Base-by-base conservation (phyloP, 2,888 invertebrate species). In the Brachyptera risi region DNA sequence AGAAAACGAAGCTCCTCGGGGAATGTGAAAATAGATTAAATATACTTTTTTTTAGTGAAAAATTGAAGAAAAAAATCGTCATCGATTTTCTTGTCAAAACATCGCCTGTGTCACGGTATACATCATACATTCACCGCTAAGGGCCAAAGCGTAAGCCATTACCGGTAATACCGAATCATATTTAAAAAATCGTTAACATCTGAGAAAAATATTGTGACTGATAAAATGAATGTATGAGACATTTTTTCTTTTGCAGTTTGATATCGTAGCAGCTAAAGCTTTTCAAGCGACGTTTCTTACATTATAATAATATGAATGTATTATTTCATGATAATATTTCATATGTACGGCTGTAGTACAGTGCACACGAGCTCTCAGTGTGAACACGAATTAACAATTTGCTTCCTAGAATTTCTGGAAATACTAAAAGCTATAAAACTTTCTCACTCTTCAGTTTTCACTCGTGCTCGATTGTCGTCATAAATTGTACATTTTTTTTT, bases 21-120 rank as follows among this genome's bases (percentile, higher is more conserved):
- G 54, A 21, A 21, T 21, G n/a, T 21, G 24, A 47, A 47, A 24
- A 50, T 26, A 50, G 27, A 50, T 26, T 26, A 47, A 47, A 47
- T n/a, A 47, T 24, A 47, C 21, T 4, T 24, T 47, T 47, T 47
- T 4, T 31, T 31, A 31, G n/a, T n/a, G n/a, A n/a, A n/a, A n/a
- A 5, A 31, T 11, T 47, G n/a, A 31, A 54, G 19, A 54, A 37
- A 54, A 51, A 15, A 7, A 54, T 37, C 17, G 11, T 11, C 54
- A 54, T 54, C 37, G 54, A 54, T 54, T 54, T 54, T 54, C 37
- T 54, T 19, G 35, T 54, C 37, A 54, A 37, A 54, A 54, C 54
- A 54, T 54, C 37, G 54, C 54, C 37, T 37, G 50, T 4, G 23
- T n/a, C 54, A 37, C 54, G 54, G 21, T 23, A 23, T 35, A 3